phyloP scores from a whole-genome alignment of 2,113 vertebrate species.

The Neogale vison region DNA sequence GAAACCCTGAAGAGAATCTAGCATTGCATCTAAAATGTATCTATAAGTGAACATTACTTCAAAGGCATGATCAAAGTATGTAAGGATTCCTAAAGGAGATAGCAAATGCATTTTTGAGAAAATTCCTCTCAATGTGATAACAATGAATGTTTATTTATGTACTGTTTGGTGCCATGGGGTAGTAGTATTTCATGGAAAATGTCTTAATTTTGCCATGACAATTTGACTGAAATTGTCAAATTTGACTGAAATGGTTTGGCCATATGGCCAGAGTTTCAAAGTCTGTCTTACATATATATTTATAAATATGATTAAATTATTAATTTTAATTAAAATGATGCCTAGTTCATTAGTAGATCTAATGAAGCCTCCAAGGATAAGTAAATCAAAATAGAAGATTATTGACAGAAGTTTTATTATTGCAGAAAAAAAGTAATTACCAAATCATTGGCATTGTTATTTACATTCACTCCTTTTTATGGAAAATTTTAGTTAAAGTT shows the following conservation, averaged over 20 bases:
- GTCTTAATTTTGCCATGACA: conserved; percentile 83
- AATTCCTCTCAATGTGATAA: conserved; percentile 84
- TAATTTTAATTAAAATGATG: conserved; percentile 85
- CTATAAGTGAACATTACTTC: conserved; percentile 91
- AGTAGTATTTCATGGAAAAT: conserved; percentile 74
- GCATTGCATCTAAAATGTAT: conserved; percentile 86
- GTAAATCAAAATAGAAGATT: conserved; percentile 64
- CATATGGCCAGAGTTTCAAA: conserved; percentile 81
- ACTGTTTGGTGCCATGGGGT: conserved; percentile 81
- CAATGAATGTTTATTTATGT: conserved; percentile 87
- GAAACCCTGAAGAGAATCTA: conserved; percentile 87
- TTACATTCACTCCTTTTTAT: background rate
- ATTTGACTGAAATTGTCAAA: conserved; percentile 72
- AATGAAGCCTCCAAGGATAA: conserved; percentile 72
- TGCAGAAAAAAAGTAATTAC: background rate
- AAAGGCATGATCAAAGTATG: conserved; percentile 93
- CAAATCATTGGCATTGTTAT: background rate
- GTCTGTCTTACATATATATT: conserved; percentile 76
- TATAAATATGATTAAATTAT: conserved; percentile 82
- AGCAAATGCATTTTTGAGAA: conserved; percentile 82
- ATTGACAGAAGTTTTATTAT: background rate
- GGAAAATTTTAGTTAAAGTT: conserved; percentile 8
- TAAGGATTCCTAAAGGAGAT: conserved; percentile 86
- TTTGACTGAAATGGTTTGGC: conserved; percentile 68
- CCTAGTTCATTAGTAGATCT: conserved; percentile 67